phyloP scores from a whole-genome alignment of 2,888 invertebrate species.

The Eubasilissa splendida region DNA sequence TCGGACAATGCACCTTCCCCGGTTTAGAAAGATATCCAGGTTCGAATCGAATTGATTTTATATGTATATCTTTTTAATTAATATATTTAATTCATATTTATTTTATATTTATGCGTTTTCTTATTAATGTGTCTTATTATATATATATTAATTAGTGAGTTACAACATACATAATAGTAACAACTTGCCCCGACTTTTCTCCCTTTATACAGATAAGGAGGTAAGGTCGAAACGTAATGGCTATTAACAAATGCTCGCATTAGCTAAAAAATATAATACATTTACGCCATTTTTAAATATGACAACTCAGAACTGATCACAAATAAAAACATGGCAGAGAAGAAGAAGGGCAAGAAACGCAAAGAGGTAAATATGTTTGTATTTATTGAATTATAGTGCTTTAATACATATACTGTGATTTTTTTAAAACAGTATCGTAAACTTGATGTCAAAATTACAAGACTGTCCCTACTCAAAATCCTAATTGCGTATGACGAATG shows the following conservation, averaged over 20 bases:
- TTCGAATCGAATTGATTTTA: too few species aligned
- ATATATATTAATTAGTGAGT: too few species aligned
- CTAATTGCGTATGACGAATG: slow-evolving; percentile 46
- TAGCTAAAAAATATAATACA: background rate
- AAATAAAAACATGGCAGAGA: slow-evolving; percentile 73
- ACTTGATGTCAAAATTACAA: background rate
- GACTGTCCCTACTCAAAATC: slow-evolving; percentile 1
- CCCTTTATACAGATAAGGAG: background rate
- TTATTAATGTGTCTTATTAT: too few species aligned
- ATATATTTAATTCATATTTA: too few species aligned
- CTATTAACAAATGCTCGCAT: background rate
- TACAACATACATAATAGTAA: background rate
- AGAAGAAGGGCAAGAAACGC: slow-evolving; percentile 76
- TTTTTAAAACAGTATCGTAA: background rate
- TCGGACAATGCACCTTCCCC: too few species aligned
- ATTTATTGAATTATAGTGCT: slow-evolving; percentile 8
- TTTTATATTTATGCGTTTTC: too few species aligned
- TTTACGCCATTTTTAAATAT: slow-evolving; percentile 30
- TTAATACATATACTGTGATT: background rate
- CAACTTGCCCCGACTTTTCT: background rate
- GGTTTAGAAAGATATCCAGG: too few species aligned
- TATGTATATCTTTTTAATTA: too few species aligned
- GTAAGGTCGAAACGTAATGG: background rate
- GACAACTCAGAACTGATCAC: slow-evolving; percentile 32
- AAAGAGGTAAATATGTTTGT: slow-evolving; percentile 72